Evolutionary conservation across 1,140 invertebrate genomes (phyloP), one percentile per base, ranked within the genome.

Genomic region (Lasaia peninsularis): DNA sequence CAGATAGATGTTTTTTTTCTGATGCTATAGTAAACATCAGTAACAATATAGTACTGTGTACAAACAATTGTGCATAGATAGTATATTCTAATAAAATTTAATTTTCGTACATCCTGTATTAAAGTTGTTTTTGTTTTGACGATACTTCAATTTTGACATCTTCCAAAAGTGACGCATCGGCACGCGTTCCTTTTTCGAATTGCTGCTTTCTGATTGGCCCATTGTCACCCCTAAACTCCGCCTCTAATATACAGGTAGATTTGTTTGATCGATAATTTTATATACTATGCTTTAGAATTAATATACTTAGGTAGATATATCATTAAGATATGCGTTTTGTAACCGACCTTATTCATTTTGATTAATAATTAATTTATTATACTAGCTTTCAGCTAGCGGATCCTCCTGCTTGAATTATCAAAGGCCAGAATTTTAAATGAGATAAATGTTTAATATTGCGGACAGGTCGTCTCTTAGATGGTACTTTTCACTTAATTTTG

Each of bases 81-180:
- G 10, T 28, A n/a, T 28, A 11, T 21, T 6, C 7, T 10, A 53
- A 31, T 53, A 2, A 3, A 44, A 59, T 21, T 40, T 35, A 12
- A 9, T 9, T 16, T 10, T 18, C 1, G 0, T 18, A 44, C 58
- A 67, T 0, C 8, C 61, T 70, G 56, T 70, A 64, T 50, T 28
- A 52, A 10, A 60, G 55, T 14, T 66, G 61, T 67, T 70, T 65
- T 63, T 60, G 53, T 64, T 71, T 69, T 60, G 63, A 56, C 50
- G 52, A 64, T 73, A 75, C 64, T 66, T 72, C 72, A 72, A 62
- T 62, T 70, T 69, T 69, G 69, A 67, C 75, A 63, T 71, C 66
- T 63, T 61, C 52, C 50, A 65, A 52, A 58, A 58, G 64, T 67
- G 62, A 71, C 64, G 69, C 65, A 65, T 68, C 60, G 62, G 59